Base-by-base conservation (phyloP, 2,888 invertebrate species). In the Hedychridium roseum region DNA sequence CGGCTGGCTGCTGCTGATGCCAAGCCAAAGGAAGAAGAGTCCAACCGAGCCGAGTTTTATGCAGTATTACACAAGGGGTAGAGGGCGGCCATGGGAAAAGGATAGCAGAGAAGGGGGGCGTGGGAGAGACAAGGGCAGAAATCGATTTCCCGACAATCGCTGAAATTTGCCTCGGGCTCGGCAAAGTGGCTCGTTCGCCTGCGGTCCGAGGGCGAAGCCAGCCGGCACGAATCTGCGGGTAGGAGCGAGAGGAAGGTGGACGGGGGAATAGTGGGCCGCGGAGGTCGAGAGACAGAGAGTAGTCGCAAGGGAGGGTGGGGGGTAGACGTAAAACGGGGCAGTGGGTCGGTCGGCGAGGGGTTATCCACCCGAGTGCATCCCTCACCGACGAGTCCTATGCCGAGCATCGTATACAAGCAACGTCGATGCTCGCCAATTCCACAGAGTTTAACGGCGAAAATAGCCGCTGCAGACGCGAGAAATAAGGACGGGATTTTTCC, bases 121-220 rank as follows among this genome's bases (percentile, higher is more conserved):
- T 28, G 11, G 27, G 15, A 23, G 31, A 54, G 52, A 55, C 56
- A 57, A 61, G 50, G 46, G 50, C n/a, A 50, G 50, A 54, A 64
- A 67, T 66, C 65, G 68, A 68, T 65, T 65, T 62, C 54, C 55
- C 51, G 54, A 54, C 59, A 65, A 63, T 67, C 62, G 61, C 64
- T 53, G 59, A 60, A 63, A 66, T 69, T 68, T 61, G 52, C 62
- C 64, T 58, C 60, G 54, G 57, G 55, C 41, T 42, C 48, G 54
- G 36, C 50, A 55, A 61, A 65, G 60, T 64, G 51, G 58, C 54
- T 60, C 54, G 39, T 58, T 52, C 52, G 38, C 40, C 45, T 38
- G 21, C 31, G 46, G 28, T 36, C 28, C 37, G 17, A 21, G 36
- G 32, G 17, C 11, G 23, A 14, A 31, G 21, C n/a, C 20, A 41